A percentile compares a stretch with the other conserved stretches of the same genome.
These are phyloP conservation scores for Tetrao urogallus DNA, from an alignment of 2,113 vertebrate genomes.

Conservation along the genomic window DNA sequence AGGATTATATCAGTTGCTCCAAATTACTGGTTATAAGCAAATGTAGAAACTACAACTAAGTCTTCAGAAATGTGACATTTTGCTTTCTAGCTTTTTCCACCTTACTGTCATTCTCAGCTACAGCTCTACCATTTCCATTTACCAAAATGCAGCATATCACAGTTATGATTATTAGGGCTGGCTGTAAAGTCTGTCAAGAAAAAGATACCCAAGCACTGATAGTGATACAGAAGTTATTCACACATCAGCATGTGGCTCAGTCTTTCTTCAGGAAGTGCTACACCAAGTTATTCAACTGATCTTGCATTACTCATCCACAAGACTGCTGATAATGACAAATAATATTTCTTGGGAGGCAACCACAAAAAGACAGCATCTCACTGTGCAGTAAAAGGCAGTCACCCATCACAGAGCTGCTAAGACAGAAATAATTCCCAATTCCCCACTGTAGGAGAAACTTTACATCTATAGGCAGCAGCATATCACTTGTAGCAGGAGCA, in stretches of 20 bases:
- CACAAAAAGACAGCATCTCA: background rate
- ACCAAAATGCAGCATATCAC: background rate
- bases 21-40: background rate
- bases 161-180: background rate
- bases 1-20: background rate
- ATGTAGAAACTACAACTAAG: background rate
- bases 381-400: background rate
- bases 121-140: background rate
- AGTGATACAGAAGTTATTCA: background rate
- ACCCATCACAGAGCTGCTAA: background rate
- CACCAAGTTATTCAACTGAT: background rate
- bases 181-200: background rate
- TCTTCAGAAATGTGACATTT: background rate
- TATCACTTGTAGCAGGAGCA: background rate
- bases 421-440: background rate
- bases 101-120: background rate
- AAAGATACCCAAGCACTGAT: background rate
- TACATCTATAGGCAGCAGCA: background rate
- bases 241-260: background rate
- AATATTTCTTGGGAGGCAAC: background rate
- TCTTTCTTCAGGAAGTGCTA: background rate
- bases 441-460: background rate
- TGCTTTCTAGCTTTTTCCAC: background rate
- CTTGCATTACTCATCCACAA: background rate
- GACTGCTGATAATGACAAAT: background rate